Conservation (phyloP, 2,113 vertebrate species). For the Grus americana region DNA sequence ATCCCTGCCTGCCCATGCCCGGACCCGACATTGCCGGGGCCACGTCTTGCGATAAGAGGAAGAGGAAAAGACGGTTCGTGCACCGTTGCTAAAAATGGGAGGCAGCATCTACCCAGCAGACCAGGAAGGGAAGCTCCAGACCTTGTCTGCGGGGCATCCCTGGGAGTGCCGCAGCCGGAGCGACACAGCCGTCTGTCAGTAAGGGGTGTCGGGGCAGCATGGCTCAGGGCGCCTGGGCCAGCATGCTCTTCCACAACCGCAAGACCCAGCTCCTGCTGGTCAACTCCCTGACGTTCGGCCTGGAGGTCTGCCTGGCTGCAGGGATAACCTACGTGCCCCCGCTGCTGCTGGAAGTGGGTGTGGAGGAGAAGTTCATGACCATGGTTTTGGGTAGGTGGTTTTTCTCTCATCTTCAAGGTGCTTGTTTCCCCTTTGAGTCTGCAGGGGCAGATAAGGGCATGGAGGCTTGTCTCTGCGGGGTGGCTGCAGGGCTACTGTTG, state of each 20-base stretch:
- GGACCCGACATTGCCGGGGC: not conserved
- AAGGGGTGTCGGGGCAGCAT: not conserved
- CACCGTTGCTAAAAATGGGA: constrained; percentile 23
- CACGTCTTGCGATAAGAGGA: not conserved
- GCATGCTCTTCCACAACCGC: constrained; percentile 64
- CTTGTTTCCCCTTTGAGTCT: accelerated
- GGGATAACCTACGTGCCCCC: constrained; percentile 86
- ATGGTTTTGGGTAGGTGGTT: constrained; percentile 85
- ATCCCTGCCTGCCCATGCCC: not conserved
- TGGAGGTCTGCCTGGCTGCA: constrained; percentile 88
- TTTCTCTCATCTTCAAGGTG: not conserved
- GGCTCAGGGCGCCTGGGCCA: constrained; percentile 37
- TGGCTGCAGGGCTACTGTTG: not conserved
- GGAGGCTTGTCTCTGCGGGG: not conserved
- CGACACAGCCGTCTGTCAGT: not conserved
- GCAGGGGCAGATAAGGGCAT: not conserved
- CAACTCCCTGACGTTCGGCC: constrained; percentile 84
- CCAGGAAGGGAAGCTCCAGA: not conserved
- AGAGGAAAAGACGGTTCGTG: not conserved
- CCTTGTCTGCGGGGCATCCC: not conserved
- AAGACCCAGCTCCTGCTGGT: constrained; percentile 80
- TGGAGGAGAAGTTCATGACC: constrained; percentile 90
- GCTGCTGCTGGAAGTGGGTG: constrained; percentile 84
- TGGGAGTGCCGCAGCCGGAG: not conserved
- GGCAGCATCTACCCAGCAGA: not conserved